Conservation (phyloP, 2,797 vertebrate species). For the Pangasius djambal region DNA sequence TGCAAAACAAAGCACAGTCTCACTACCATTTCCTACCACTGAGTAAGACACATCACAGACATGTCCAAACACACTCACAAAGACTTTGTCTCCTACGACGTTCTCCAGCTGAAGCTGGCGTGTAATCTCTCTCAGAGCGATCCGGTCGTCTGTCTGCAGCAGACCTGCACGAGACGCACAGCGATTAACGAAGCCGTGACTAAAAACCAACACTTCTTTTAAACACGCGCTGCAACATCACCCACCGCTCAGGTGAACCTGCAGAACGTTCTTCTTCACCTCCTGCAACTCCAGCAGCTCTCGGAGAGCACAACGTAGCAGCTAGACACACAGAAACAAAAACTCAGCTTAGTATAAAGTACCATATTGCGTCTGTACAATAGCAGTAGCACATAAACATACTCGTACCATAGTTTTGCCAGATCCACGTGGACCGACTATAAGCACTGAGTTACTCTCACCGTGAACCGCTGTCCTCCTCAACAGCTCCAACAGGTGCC, state of each 20-base stretch:
- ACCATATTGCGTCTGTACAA: not conserved
- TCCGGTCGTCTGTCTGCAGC: conserved; percentile 89
- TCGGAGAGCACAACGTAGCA: conserved; percentile 80
- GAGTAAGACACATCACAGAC: not conserved
- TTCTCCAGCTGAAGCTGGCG: conserved; percentile 93
- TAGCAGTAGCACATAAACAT: not conserved
- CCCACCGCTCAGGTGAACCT: conserved; percentile 91
- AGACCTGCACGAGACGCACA: conserved; percentile 76
- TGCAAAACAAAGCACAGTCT: conserved; percentile 62
- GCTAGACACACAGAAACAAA: conserved; percentile 36
- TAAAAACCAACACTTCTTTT: not conserved
- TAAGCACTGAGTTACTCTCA: conserved; percentile 93
- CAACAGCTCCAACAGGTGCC: conserved; percentile 90
- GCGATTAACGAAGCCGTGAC: not conserved
- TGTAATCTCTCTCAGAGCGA: conserved; percentile 94
- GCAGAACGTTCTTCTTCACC: conserved; percentile 81
- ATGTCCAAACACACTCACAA: conserved; percentile 79
- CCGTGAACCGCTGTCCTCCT: conserved; percentile 87
- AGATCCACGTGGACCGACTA: conserved; percentile 89
- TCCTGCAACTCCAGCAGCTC: conserved; percentile 80
- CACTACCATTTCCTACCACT: not conserved
- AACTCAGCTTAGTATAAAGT: not conserved
- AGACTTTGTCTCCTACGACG: conserved; percentile 94
- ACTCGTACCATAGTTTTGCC: conserved; percentile 88
- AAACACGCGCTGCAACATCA: not conserved